Evolutionary conservation across 2,797 vertebrate genomes (phyloP).

Genomic region (Prunella strophiata): DNA sequence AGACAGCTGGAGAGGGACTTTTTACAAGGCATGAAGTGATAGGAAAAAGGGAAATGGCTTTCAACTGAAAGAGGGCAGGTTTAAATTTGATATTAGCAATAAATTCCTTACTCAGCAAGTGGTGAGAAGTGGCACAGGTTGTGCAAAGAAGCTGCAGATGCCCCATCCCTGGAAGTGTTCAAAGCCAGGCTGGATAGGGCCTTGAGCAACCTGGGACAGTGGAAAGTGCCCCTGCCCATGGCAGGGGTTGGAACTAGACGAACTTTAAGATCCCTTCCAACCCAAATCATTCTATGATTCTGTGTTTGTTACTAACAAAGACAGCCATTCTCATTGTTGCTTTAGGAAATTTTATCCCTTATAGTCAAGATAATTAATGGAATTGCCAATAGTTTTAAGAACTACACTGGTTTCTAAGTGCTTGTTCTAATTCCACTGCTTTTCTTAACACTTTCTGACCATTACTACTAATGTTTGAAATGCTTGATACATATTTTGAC

Average conservation of each 20-base stretch:
- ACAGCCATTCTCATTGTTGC: background rate
- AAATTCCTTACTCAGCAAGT: background rate
- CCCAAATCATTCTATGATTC: background rate
- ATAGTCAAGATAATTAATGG: background rate
- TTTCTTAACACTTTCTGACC: background rate
- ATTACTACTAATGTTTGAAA: background rate
- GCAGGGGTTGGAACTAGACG: background rate
- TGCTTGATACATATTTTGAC: background rate
- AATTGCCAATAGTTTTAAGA: background rate
- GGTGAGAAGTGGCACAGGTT: rapidly evolving
- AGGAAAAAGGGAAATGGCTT: background rate
- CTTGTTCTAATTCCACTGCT: background rate
- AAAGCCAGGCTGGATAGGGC: background rate
- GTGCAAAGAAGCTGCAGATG: background rate
- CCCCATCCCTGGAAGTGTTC: background rate
- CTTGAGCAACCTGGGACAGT: background rate
- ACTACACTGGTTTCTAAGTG: background rate
- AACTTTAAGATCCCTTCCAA: background rate
- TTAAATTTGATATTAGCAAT: background rate
- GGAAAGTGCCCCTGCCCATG: background rate
- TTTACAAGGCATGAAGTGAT: background rate
- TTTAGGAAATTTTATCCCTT: background rate
- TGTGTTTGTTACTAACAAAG: background rate
- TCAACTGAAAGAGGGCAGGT: background rate
- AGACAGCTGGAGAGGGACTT: background rate